phyloP scores from a whole-genome alignment of 2,797 vertebrate genomes.

The Poeciliopsis infans region DNA sequence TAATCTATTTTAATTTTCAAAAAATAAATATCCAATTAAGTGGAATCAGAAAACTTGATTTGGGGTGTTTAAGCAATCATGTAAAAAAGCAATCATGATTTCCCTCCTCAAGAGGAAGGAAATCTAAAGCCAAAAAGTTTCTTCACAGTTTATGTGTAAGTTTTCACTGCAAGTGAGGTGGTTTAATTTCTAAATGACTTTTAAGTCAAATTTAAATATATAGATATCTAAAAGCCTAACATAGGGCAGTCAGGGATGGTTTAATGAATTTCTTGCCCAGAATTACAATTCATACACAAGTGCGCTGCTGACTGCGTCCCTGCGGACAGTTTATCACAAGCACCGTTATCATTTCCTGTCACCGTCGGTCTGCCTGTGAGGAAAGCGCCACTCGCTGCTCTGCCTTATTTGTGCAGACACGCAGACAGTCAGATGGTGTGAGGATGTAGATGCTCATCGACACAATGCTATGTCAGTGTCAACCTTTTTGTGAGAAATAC shows the following conservation, averaged over 20 bases:
- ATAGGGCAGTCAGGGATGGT: neutral
- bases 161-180: neutral
- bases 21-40: neutral
- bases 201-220: neutral
- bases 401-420: slow-evolving; percentile 1
- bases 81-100: too few relatives aligned
- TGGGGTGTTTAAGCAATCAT: neutral
- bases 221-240: too few relatives aligned
- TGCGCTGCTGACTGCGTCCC: neutral
- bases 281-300: neutral
- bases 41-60: neutral
- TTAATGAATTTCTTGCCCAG: too few relatives aligned
- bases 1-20: neutral
- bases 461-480: neutral
- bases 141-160: neutral
- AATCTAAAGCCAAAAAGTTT: neutral
- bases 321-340: neutral
- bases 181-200: neutral
- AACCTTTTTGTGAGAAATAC: neutral
- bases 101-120: too few relatives aligned
- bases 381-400: slow-evolving; percentile 12
- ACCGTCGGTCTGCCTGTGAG: neutral
- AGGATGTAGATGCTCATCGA: neutral
- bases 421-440: neutral
- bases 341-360: neutral